A percentile compares a stretch with the other conserved stretches of the same genome.
Conservation (phyloP, 2,797 vertebrate species). For the Gadopsis marmoratus region DNA sequence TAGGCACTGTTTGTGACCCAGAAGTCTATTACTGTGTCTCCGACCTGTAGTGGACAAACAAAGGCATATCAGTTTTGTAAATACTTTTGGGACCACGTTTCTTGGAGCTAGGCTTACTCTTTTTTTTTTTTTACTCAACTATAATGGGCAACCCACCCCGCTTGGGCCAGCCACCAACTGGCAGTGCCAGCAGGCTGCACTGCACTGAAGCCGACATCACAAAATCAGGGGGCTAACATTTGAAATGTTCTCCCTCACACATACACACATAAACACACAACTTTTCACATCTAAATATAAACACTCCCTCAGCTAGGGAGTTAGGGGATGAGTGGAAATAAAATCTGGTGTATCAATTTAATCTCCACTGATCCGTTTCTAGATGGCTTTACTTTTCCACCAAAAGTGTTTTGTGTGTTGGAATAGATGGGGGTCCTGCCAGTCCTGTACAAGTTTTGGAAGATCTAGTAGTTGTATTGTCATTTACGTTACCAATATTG, state of each 20-base stretch:
- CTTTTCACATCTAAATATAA: conserved; percentile 73
- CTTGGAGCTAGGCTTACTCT: conserved; percentile 32
- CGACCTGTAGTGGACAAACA: conserved; percentile 42
- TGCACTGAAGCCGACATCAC: conserved; percentile 61
- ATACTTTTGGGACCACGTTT: conserved; percentile 44
- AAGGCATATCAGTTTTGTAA: conserved; percentile 47
- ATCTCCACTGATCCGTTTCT: conserved; percentile 47
- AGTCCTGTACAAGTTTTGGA: background rate
- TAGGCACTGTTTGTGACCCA: background rate
- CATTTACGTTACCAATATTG: background rate
- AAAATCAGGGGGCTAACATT: conserved; percentile 64
- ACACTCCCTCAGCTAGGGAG: conserved; percentile 42
- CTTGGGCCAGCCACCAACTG: conserved; percentile 61
- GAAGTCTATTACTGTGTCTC: conserved; percentile 27
- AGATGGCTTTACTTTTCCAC: conserved; percentile 19
- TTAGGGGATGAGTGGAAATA: conserved; percentile 50
- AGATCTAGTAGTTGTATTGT: background rate
- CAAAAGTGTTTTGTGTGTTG: conserved; percentile 10
- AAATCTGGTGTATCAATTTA: conserved; percentile 63
- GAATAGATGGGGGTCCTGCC: background rate
- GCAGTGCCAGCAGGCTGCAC: conserved; percentile 60
- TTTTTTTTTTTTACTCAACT: conserved; percentile 6
- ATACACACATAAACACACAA: conserved; percentile 61
- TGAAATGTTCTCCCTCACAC: conserved; percentile 61
- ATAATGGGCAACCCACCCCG: conserved; percentile 49